Conservation (phyloP, 2,888 invertebrate species). For the Hirtodrosophila alboralis region DNA sequence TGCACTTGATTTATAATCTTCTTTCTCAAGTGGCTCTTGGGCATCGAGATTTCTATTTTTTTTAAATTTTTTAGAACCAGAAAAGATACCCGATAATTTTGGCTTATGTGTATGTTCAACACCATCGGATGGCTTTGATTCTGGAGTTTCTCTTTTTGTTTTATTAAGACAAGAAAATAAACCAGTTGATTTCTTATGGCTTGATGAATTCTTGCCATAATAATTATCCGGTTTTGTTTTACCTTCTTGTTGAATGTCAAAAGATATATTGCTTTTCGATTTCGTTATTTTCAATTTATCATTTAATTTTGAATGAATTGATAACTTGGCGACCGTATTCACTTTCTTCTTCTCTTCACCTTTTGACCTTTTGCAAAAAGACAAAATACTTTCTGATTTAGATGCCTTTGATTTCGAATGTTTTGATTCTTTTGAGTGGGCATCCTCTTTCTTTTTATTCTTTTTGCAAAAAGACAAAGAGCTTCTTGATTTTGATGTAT, state of each 20-base stretch:
- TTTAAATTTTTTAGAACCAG: background rate
- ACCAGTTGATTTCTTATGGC: background rate
- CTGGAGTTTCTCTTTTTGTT: background rate
- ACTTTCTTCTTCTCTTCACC: background rate
- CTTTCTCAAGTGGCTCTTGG: background rate
- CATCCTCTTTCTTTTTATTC: background rate
- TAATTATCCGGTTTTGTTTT: too few relatives aligned
- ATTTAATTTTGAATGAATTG: too few relatives aligned
- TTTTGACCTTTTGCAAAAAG: background rate
- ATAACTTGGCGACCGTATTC: background rate
- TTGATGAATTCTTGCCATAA: background rate
- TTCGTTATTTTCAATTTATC: too few relatives aligned
- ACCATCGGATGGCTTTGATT: background rate
- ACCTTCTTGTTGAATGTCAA: background rate
- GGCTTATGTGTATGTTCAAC: background rate
- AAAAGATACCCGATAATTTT: background rate
- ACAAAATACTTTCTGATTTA: background rate
- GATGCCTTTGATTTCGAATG: background rate
- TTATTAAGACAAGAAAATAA: background rate
- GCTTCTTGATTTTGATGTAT: background rate
- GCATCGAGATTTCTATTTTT: conserved; percentile 2
- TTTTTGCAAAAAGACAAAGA: background rate
- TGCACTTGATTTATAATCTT: background rate
- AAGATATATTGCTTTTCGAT: background rate
- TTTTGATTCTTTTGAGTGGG: background rate